Evolutionary conservation across 37 sponge, comb jelly and placozoan genomes (phyloP).

Genomic region (Chondrilla cf. caribensis): DNA sequence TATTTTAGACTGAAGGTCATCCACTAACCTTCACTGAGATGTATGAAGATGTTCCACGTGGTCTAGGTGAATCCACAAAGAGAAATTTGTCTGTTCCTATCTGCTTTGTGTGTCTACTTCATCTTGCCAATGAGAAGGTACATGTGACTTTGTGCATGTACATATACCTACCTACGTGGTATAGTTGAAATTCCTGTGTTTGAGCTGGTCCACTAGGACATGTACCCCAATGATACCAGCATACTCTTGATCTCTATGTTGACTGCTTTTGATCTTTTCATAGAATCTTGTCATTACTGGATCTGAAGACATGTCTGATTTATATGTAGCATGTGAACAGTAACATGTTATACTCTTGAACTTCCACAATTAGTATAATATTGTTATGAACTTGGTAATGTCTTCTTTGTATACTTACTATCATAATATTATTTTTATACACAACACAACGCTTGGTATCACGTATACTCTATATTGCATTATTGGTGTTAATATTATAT

Average conservation of each 20-base stretch:
- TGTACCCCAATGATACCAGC: not conserved
- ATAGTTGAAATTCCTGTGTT: not conserved
- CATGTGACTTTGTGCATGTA: not conserved
- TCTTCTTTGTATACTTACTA: no score
- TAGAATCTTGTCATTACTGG: constrained; percentile 5
- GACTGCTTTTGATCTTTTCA: not conserved
- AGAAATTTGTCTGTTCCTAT: constrained; percentile 79
- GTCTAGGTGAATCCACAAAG: not conserved
- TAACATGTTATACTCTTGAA: no score
- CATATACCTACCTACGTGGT: not conserved
- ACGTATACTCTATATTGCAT: no score
- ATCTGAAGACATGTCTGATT: constrained; percentile 1
- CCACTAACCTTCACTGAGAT: not conserved
- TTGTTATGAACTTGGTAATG: no score
- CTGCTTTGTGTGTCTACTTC: constrained; percentile 82
- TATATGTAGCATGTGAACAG: not conserved
- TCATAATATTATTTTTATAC: no score
- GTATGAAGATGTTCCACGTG: constrained; percentile 4
- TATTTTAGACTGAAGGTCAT: not conserved
- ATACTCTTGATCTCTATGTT: not conserved
- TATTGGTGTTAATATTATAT: no score
- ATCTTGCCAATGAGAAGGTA: constrained; percentile 93
- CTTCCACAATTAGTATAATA: no score
- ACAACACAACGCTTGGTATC: no score
- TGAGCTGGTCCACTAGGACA: no score